Evolutionary conservation across 1,140 invertebrate species (phyloP).

Genomic region (Aphis craccivora): DNA sequence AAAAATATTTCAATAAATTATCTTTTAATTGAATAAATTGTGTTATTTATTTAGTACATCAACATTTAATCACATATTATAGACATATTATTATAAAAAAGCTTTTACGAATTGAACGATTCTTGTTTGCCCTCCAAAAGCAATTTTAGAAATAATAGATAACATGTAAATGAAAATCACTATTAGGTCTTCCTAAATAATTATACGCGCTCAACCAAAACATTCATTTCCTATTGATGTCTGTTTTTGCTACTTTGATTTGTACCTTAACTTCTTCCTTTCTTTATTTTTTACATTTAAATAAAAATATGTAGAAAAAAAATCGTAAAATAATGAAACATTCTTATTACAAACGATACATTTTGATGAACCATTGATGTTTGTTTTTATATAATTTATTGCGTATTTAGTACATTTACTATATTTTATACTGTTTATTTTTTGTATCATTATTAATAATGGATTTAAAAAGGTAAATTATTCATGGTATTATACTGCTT

Average conservation of each 20-base stretch:
- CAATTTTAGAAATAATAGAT: slow-evolving; percentile 31
- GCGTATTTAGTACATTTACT: background rate
- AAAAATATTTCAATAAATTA: background rate
- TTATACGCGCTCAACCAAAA: slow-evolving; percentile 46
- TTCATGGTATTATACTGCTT: background rate
- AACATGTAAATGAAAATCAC: slow-evolving; percentile 34
- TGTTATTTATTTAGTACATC: background rate
- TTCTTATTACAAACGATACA: background rate
- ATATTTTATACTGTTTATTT: background rate
- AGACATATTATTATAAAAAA: background rate
- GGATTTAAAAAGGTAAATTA: background rate
- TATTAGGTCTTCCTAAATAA: slow-evolving; percentile 44
- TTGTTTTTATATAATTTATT: background rate
- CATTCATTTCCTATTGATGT: slow-evolving; percentile 47
- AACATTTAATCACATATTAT: background rate
- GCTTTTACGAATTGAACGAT: slow-evolving; percentile 22
- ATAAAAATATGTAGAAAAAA: background rate
- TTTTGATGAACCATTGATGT: background rate
- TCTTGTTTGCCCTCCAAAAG: slow-evolving; percentile 21
- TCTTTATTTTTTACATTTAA: background rate
- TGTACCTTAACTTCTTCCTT: slow-evolving; percentile 5
- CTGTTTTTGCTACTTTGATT: slow-evolving; percentile 12
- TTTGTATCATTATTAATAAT: background rate
- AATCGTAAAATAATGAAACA: background rate
- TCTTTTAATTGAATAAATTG: background rate